Conservation (phyloP, 2,113 vertebrate species). For the Sprattus sprattus region DNA sequence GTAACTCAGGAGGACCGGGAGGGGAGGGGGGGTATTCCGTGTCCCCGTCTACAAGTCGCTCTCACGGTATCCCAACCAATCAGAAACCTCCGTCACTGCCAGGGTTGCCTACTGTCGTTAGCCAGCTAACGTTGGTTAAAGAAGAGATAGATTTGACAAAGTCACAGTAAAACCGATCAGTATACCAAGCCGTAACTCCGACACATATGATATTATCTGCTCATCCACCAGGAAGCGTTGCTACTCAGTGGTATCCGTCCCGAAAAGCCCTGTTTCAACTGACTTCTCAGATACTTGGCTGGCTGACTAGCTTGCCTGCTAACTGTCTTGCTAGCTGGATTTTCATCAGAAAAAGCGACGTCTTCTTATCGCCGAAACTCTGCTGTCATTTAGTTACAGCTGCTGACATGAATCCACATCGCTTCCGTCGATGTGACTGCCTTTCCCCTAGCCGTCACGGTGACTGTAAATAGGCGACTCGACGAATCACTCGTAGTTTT, state of each 20-base stretch:
- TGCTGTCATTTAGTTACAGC: neutral
- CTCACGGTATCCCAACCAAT: conserved; percentile 47
- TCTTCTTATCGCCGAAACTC: conserved; percentile 48
- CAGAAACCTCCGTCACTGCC: conserved; percentile 33
- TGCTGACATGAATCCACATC: neutral
- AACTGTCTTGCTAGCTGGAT: conserved; percentile 44
- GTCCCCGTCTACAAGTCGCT: conserved; percentile 43
- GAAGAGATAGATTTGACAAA: neutral
- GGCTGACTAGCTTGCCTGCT: conserved; percentile 33
- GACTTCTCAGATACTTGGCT: conserved; percentile 35
- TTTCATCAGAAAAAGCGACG: conserved; percentile 55
- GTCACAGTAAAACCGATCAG: neutral
- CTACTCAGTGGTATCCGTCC: neutral
- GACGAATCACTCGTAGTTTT: conserved; percentile 10
- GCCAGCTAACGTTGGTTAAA: conserved; percentile 51
- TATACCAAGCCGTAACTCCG: neutral
- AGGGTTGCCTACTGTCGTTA: conserved; percentile 38
- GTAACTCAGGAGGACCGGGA: conserved; percentile 30
- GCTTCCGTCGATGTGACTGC: neutral
- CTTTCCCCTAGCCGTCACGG: neutral
- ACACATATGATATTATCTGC: neutral
- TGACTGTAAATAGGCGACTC: conserved; percentile 1
- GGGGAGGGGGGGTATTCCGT: conserved; percentile 39
- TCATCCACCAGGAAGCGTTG: neutral
- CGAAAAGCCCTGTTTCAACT: neutral